Percentiles rank a stretch among this genome's conserved stretches.
Evolutionary conservation across 2,113 vertebrate species (phyloP).

Genomic region (Alethe castanea): DNA sequence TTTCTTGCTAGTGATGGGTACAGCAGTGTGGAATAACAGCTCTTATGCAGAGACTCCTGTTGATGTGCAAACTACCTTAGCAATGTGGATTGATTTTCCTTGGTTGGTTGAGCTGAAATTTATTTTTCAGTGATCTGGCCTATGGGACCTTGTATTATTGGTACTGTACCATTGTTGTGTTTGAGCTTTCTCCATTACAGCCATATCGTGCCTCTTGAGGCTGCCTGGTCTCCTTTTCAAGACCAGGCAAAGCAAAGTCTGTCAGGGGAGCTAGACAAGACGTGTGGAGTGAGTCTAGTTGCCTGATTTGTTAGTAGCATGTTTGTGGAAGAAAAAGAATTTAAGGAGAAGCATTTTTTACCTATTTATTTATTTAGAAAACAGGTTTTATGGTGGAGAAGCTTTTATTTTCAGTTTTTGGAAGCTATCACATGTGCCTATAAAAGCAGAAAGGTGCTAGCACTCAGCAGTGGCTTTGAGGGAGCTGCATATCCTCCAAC

Average conservation of each 20-base stretch:
- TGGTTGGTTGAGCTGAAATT: constrained; percentile 3
- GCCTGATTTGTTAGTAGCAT: not conserved
- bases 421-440: accelerated
- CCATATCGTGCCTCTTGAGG: not conserved
- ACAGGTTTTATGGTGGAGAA: not conserved
- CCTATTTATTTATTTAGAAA: not conserved
- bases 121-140: not conserved
- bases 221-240: not conserved
- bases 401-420: not conserved
- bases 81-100: not conserved
- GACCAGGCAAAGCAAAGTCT: not conserved
- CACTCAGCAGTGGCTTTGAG: not conserved
- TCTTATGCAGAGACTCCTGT: not conserved
- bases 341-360: not conserved
- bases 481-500: not conserved
- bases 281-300: not conserved
- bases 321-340: not conserved
- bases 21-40: not conserved
- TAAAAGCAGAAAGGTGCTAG: not conserved
- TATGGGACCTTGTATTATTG: not conserved
- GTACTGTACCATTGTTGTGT: not conserved
- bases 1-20: not conserved
- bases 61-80: not conserved
- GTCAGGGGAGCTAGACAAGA: not conserved
- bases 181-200: not conserved